Percentiles rank a stretch among this genome's conserved stretches.
phyloP scores from a whole-genome alignment of 2,797 vertebrate species.

The Taeniopygia guttata region DNA sequence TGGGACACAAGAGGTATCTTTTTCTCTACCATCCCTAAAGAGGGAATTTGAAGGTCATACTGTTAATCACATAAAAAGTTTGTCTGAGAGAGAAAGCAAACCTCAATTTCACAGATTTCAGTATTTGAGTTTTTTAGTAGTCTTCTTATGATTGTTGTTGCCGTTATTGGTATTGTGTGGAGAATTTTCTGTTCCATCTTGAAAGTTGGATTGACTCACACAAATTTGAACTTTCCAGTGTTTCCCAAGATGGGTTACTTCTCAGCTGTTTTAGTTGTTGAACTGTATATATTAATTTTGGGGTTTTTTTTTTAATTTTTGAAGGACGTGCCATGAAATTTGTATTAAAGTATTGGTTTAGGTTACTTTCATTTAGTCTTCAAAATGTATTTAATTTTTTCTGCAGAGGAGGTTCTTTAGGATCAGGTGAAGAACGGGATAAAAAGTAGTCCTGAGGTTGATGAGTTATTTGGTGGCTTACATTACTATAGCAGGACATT shows the following conservation, averaged over 20 bases:
- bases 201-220: constrained; percentile 36
- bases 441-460: constrained; percentile 33
- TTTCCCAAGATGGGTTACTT: constrained; percentile 1
- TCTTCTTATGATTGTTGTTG: background rate
- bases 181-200: constrained; percentile 19
- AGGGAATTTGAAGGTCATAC: background rate
- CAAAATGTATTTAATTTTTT: constrained; percentile 22
- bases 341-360: constrained; percentile 16
- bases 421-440: background rate
- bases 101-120: constrained; percentile 16
- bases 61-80: background rate
- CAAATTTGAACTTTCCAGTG: constrained; percentile 37
- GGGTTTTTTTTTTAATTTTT: background rate
- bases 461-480: constrained; percentile 47
- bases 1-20: background rate
- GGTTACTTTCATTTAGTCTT: constrained; percentile 26
- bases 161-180: background rate
- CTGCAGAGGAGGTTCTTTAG: constrained; percentile 3
- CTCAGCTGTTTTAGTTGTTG: background rate
- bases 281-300: background rate
- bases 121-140: background rate
- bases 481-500: constrained; percentile 56
- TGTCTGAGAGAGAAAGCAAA: constrained; percentile 4
- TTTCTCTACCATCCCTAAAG: background rate
- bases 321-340: background rate